Conservation (phyloP, 1,140 invertebrate species). For the Tetraneura akinire region DNA sequence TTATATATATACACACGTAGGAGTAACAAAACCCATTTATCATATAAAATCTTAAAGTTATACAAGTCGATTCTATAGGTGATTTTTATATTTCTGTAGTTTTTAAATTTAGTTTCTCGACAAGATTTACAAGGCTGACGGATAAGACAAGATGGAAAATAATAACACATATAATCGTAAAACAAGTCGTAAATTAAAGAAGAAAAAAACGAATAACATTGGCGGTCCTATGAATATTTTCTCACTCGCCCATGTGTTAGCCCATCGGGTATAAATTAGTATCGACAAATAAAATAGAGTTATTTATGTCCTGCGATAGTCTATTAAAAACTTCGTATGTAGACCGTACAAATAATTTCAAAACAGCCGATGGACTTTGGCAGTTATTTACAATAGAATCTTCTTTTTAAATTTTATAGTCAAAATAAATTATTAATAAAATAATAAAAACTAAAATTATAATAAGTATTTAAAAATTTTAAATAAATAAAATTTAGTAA, state of each 20-base stretch:
- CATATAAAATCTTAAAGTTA: conserved; percentile 44
- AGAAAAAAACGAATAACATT: conserved; percentile 44
- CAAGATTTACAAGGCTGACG: conserved; percentile 40
- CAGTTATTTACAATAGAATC: background rate
- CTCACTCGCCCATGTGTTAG: conserved; percentile 45
- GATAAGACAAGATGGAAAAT: conserved; percentile 44
- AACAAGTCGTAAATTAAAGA: conserved; percentile 42
- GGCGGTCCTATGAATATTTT: conserved; percentile 40
- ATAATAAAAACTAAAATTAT: too few relatives aligned
- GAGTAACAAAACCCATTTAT: conserved; percentile 44
- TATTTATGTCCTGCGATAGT: conserved; percentile 42
- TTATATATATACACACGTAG: conserved; percentile 18
- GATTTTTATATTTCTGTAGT: conserved; percentile 42
- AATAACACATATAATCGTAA: conserved; percentile 46
- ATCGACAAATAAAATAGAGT: conserved; percentile 46
- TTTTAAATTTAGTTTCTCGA: conserved; percentile 43
- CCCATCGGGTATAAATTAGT: conserved; percentile 49
- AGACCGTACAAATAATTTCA: conserved; percentile 34
- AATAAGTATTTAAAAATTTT: too few relatives aligned
- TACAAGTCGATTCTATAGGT: conserved; percentile 32
- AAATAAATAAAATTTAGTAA: too few relatives aligned
- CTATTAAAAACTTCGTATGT: conserved; percentile 31
- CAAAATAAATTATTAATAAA: too few relatives aligned
- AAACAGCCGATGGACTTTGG: conserved; percentile 27
- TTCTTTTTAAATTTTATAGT: too few relatives aligned